A percentile compares a stretch with the other conserved stretches of the same genome.
These are phyloP conservation scores for Aphidius colemani DNA, from an alignment of 2,888 invertebrate genomes.

Conservation along the genomic window DNA sequence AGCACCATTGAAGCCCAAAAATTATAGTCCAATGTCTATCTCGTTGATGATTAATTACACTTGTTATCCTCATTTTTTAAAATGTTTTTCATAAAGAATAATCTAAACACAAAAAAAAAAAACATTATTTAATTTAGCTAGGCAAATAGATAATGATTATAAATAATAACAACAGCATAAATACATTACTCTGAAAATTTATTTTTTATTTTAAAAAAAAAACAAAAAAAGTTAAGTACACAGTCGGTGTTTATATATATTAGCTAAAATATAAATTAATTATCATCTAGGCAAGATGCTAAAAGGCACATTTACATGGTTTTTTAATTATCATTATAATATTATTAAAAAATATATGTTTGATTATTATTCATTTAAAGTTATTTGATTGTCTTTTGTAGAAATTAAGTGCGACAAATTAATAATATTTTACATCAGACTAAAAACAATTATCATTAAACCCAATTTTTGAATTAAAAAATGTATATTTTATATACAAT, in stretches of 20 bases:
- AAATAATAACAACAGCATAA: background rate
- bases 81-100: too few species aligned
- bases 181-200: constrained; percentile 15
- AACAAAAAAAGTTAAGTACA: constrained; percentile 39
- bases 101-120: too few species aligned
- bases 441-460: constrained; percentile 26
- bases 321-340: constrained; percentile 29
- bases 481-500: constrained; percentile 1
- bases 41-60: too few species aligned
- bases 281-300: constrained; percentile 51
- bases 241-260: constrained; percentile 36
- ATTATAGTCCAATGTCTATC: too few species aligned
- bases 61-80: too few species aligned
- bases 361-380: background rate
- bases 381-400: too few species aligned
- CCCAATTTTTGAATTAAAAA: constrained; percentile 21
- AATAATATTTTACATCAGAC: constrained; percentile 14
- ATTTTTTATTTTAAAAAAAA: constrained; percentile 1
- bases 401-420: background rate
- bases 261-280: constrained; percentile 32
- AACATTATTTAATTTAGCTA: too few species aligned
- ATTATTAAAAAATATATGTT: constrained; percentile 5
- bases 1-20: too few species aligned
- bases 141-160: too few species aligned
- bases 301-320: constrained; percentile 53